Conservation (phyloP, 1,140 invertebrate genomes). For the Antheraea pernyi region DNA sequence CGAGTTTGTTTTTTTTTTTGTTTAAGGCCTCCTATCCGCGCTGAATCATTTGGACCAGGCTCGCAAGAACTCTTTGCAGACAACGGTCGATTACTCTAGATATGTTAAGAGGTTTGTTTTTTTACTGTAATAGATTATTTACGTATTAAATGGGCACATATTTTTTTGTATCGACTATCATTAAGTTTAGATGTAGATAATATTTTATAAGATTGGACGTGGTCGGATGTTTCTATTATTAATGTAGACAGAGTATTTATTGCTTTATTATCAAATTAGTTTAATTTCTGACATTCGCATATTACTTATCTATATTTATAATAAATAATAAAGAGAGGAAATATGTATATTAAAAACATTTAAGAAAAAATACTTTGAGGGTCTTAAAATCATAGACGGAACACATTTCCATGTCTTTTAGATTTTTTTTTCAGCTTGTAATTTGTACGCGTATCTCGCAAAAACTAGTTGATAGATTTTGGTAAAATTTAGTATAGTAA, state of each 20-base stretch:
- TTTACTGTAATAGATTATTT: constrained; percentile 9
- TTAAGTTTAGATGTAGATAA: background rate
- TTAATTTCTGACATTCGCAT: background rate
- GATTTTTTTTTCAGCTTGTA: no score
- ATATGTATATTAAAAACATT: no score
- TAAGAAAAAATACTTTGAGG: no score
- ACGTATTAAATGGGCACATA: constrained; percentile 2
- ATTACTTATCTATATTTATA: no score
- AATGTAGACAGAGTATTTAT: constrained; percentile 2
- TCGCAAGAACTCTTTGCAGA: constrained; percentile 69
- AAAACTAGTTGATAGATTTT: no score
- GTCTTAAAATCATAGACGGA: no score
- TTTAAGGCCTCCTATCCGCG: constrained; percentile 79
- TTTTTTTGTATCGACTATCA: background rate
- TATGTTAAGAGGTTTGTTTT: constrained; percentile 86
- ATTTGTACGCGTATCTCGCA: no score
- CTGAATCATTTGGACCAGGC: constrained; percentile 76
- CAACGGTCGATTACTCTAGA: constrained; percentile 87
- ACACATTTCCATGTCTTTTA: no score
- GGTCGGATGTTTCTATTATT: background rate
- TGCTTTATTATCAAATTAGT: background rate
- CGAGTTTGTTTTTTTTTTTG: constrained; percentile 34
- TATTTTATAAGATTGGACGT: background rate
- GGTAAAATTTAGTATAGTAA: no score
- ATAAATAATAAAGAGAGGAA: no score